Evolutionary conservation across 2,113 vertebrate genomes (phyloP), one percentile per base, ranked within the genome.

Genomic region (Zingel zingel): DNA sequence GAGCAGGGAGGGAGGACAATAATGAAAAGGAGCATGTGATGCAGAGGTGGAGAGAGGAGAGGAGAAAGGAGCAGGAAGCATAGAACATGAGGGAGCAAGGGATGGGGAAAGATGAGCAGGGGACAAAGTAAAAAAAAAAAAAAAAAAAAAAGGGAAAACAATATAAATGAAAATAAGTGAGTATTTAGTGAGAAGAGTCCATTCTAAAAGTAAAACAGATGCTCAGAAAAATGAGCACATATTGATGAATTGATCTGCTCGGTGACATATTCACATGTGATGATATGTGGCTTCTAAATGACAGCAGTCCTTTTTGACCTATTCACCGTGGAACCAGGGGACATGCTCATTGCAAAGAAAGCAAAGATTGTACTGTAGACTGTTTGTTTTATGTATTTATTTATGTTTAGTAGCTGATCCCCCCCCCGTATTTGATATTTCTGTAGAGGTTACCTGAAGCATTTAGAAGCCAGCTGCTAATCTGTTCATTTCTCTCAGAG

Each of bases 121-220:
- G 63, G n/a, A 48, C 25, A 14, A 25, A 9, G 15, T 13, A 27
- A 39, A 39, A 39, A 8, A 16, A 4, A 27, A 27, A 39, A 39
- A 39, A 8, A 16, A 4, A 27, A n/a, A 27, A 27, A 25, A 27
- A 16, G 14, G 16, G 19, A n/a, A 45, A 47, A 3, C 7, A 16
- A n/a, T 9, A 1, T 4, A 56, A 3, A 25, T 33, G 5, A 47
- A 75, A 69, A 48, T 15, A 36, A 54, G 70, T 14, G 0, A 1
- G 19, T 0, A 9, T 33, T 62, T 27, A 0, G 43, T 15, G 13
- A 10, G 23, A 66, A 27, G 27, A 70, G 50, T 56, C 6, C 30
- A 68, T 61, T 27, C 39, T 6, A 6, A 78, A 53, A 43, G 62
- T 63, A 12, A 47, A 78, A 70, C 62, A 74, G 57, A 78, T 0